Evolutionary conservation across 2,113 vertebrate species (phyloP).

Genomic region (Pholis gunnellus): DNA sequence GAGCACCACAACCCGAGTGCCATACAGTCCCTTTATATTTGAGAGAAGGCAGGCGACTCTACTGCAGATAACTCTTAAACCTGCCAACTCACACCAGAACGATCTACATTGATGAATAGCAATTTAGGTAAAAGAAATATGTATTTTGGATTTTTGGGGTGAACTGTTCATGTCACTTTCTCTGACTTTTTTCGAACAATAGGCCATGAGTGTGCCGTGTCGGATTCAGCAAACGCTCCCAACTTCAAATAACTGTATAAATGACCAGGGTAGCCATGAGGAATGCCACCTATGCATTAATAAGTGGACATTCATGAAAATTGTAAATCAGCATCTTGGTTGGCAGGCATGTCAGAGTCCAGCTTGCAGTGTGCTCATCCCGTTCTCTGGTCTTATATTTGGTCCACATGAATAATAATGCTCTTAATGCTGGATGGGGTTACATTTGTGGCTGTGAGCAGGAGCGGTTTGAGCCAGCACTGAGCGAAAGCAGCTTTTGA

Average conservation of each 20-base stretch:
- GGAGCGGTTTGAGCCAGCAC: constrained; percentile 44
- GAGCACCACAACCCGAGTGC: background rate
- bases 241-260: no score
- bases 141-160: no score
- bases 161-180: no score
- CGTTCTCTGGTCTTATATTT: constrained; percentile 59
- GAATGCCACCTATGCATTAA: no score
- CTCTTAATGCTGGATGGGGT: constrained; percentile 53
- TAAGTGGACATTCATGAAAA: no score
- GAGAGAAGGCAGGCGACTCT: background rate
- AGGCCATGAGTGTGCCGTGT: no score
- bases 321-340: background rate
- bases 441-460: constrained; percentile 63
- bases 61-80: background rate
- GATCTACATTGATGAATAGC: background rate
- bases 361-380: constrained; percentile 49
- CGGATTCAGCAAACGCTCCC: no score
- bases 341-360: constrained; percentile 41
- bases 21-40: background rate
- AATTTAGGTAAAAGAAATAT: no score
- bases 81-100: background rate
- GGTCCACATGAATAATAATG: constrained; percentile 74
- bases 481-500: constrained; percentile 66
- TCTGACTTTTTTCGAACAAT: no score
- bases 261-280: no score